Percentiles rank a stretch among this genome's conserved stretches.
These are phyloP conservation scores for Dinocampus coccinellae DNA, from an alignment of 2,888 invertebrate genomes.

Conservation along the genomic window DNA sequence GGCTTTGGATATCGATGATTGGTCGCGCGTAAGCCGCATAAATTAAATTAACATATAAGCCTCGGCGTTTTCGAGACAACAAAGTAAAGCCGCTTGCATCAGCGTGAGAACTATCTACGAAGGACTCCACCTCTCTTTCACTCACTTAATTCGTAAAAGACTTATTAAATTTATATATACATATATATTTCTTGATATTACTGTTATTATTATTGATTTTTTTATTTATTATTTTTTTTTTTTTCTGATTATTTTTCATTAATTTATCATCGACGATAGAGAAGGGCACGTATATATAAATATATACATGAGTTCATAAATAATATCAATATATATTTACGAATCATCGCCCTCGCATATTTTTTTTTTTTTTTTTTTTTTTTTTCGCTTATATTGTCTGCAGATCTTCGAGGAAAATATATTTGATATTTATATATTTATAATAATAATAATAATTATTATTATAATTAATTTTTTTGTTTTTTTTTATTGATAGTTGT, in stretches of 20 bases:
- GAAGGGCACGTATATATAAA: background rate
- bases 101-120: conserved; percentile 50
- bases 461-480: background rate
- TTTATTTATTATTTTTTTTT: background rate
- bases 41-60: conserved; percentile 62
- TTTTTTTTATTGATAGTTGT: background rate
- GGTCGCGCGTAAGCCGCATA: conserved; percentile 52
- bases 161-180: conserved; percentile 22
- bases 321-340: conserved; percentile 21
- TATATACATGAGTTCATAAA: conserved; percentile 16
- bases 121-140: conserved; percentile 20
- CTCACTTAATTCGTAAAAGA: conserved; percentile 17
- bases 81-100: conserved; percentile 57
- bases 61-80: conserved; percentile 48
- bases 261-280: background rate
- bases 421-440: no score
- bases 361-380: no score
- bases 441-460: background rate
- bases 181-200: background rate
- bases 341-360: conserved; percentile 24
- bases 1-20: conserved; percentile 33
- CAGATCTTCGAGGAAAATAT: no score
- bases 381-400: no score
- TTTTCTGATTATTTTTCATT: background rate
- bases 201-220: background rate